Evolutionary conservation across 1,140 invertebrate genomes (phyloP), one percentile per base, ranked within the genome.

Genomic region (Campoletis sonorensis): DNA sequence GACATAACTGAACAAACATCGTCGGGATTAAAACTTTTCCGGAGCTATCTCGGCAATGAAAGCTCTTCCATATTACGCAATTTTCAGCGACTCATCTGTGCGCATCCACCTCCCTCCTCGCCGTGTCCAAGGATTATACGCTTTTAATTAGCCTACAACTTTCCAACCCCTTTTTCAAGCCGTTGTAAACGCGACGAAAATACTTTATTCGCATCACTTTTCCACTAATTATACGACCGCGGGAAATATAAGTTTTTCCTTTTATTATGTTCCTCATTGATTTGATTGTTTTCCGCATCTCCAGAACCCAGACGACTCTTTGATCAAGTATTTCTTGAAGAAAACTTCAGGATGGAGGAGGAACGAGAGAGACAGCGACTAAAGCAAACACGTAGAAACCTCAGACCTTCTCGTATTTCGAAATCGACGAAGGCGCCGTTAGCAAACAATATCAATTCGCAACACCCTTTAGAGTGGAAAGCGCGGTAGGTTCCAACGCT

Each of bases 381-480:
- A 70, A 26, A 33, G 30, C n/a, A 70, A 70, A 18, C 67, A 37
- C 13, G 27, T 37, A 10, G 67, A 70, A 37, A 54, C 30, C 30
- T 7, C 7, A 33, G 51, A 4, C 21, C 70, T 4, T 27, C 37
- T 49, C 18, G 70, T 72, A 33, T 49, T 72, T 45, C 37, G 21
- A 13, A 23, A n/a, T 21, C 18, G 16, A 15, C 40, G n/a, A 15
- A 15, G n/a, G 70, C 45, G 70, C 37, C 70, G 37, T 40, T 49
- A n/a, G 70, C 70, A 72, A 72, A 72, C 70, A 72, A 72, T 72
- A 72, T 72, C 70, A 72, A 72, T 72, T n/a, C 37, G 37, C 37
- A 49, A 72, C 37, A 49, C 70, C 37, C 61, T 64, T 26, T 15
- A 64, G 61, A 64, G 61, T 26, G n/a, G n/a, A 72, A 64, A 64